Conservation (phyloP, 2,888 invertebrate genomes). For the Trachelus iudaicus region DNA sequence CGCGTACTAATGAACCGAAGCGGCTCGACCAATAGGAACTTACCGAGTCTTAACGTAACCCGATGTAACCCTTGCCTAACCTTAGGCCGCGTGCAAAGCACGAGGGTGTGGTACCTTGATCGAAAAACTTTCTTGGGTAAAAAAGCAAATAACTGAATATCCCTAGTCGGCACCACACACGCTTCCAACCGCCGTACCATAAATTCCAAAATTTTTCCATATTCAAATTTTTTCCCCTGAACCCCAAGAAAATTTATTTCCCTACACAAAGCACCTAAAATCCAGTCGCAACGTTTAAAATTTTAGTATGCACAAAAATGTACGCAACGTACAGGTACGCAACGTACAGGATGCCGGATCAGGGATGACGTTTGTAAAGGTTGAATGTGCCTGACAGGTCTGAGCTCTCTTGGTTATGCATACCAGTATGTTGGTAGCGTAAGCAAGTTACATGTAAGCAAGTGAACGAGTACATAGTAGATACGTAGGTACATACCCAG, state of each 20-base stretch:
- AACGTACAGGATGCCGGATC: not conserved
- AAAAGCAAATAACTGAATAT: not conserved
- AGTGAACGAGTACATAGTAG: slow-evolving; percentile 10
- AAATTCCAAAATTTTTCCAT: not conserved
- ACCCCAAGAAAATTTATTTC: too few species aligned
- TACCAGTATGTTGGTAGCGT: not conserved
- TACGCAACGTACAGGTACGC: not conserved
- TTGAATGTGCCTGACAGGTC: not conserved
- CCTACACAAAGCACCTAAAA: too few species aligned
- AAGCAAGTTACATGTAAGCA: not conserved
- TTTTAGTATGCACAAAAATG: not conserved
- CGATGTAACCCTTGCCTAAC: slow-evolving; percentile 39
- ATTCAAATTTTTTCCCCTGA: too few species aligned
- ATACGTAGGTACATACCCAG: slow-evolving; percentile 18
- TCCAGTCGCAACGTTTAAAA: not conserved
- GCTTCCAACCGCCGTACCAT: not conserved
- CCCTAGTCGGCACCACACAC: too few species aligned
- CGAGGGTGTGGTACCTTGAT: slow-evolving; percentile 42
- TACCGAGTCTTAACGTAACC: slow-evolving; percentile 18
- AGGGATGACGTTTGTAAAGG: not conserved
- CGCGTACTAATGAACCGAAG: slow-evolving; percentile 59
- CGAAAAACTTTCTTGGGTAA: slow-evolving; percentile 15
- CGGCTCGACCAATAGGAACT: slow-evolving; percentile 48
- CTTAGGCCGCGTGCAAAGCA: slow-evolving; percentile 30
- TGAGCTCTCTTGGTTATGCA: not conserved